Evolutionary conservation across 2,888 invertebrate genomes (phyloP).

Genomic region (Frankliniella fusca): DNA sequence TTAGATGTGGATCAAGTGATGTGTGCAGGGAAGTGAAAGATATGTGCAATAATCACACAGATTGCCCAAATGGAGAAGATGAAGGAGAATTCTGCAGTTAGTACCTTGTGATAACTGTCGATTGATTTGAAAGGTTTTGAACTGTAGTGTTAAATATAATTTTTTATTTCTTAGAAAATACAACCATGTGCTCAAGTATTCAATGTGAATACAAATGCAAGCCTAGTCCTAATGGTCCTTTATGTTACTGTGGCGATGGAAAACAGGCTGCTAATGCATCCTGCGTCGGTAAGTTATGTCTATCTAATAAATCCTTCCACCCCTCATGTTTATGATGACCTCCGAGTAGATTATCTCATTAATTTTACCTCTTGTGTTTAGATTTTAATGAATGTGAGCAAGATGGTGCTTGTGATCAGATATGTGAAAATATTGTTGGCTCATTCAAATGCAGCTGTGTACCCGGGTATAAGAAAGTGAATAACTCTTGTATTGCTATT

Average conservation of each 20-base stretch:
- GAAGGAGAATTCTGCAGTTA: conserved; percentile 67
- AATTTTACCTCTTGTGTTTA: conserved; percentile 42
- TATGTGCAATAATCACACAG: conserved; percentile 63
- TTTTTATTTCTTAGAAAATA: conserved; percentile 45
- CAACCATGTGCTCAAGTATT: conserved; percentile 51
- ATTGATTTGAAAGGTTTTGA: conserved; percentile 27
- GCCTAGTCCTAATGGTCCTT: conserved; percentile 64
- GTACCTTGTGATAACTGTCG: conserved; percentile 37
- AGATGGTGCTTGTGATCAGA: conserved; percentile 69
- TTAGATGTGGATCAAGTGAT: conserved; percentile 58
- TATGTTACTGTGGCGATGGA: conserved; percentile 71
- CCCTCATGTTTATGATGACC: not conserved
- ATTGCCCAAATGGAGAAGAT: conserved; percentile 68
- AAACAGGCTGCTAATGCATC: conserved; percentile 56
- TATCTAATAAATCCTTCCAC: conserved; percentile 27
- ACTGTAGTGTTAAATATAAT: not conserved
- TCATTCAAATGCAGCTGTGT: conserved; percentile 70
- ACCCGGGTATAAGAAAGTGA: conserved; percentile 62
- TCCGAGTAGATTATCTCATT: not conserved
- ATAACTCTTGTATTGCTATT: conserved; percentile 58
- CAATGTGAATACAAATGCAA: conserved; percentile 65
- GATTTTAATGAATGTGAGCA: conserved; percentile 74
- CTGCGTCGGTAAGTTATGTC: conserved; percentile 54
- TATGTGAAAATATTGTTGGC: conserved; percentile 63
- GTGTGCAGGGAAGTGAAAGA: conserved; percentile 58